Evolutionary conservation across 2,797 vertebrate species (phyloP).

Genomic region (Toxotes lorentzi): DNA sequence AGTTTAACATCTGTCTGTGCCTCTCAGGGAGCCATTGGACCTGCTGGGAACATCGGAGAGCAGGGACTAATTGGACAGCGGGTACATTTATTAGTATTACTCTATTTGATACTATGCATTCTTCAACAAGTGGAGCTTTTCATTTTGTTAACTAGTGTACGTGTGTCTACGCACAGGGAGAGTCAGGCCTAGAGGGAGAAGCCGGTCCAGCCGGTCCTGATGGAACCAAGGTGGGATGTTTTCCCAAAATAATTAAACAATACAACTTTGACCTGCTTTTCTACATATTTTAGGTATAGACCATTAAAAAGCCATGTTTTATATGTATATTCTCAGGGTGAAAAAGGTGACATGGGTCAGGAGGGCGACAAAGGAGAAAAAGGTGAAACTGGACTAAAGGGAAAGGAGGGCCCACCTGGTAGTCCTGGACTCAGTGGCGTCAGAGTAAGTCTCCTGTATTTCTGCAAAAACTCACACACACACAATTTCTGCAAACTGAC

Average conservation of each 20-base stretch:
- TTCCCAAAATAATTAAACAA: not conserved
- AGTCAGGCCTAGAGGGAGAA: conserved; percentile 93
- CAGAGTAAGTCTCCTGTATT: conserved; percentile 87
- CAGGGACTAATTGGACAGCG: conserved; percentile 93
- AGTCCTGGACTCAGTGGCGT: conserved; percentile 90
- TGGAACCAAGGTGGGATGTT: conserved; percentile 89
- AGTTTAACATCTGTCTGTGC: conserved; percentile 31
- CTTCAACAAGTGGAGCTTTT: not conserved
- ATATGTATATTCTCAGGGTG: conserved; percentile 86
- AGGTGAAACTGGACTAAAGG: conserved; percentile 91
- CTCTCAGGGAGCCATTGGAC: conserved; percentile 91
- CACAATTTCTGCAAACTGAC: not conserved
- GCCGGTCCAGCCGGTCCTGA: conserved; percentile 89
- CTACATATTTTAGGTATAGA: not conserved
- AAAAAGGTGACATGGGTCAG: conserved; percentile 93
- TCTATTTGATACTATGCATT: not conserved
- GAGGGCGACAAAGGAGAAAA: conserved; percentile 94
- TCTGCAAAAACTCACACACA: not conserved
- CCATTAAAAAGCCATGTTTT: not conserved
- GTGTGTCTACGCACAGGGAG: conserved; percentile 85
- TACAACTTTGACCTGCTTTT: not conserved
- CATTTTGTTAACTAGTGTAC: conserved; percentile 16
- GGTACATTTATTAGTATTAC: conserved; percentile 81
- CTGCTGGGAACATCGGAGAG: conserved; percentile 90
- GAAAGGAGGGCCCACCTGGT: conserved; percentile 92